These are phyloP conservation scores for Oligia strigilis DNA, from an alignment of 2,888 invertebrate species.

Conservation along the genomic window DNA sequence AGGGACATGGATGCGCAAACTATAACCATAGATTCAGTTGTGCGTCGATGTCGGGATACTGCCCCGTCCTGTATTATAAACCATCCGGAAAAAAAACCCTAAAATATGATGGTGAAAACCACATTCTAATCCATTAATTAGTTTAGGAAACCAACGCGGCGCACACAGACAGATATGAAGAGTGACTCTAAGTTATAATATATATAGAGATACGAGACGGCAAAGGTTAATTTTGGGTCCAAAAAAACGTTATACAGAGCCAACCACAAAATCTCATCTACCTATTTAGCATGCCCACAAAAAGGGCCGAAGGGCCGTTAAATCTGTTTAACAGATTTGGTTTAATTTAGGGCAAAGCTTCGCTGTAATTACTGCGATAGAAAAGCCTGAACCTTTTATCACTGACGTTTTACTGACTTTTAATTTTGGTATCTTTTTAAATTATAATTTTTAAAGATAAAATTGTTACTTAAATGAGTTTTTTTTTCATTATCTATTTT, in stretches of 20 bases:
- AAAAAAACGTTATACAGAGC: conserved; percentile 19
- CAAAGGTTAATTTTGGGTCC: conserved; percentile 9
- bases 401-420: conserved; percentile 23
- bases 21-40: no score
- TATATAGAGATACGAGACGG: background rate
- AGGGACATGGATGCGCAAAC: no score
- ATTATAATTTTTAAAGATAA: conserved; percentile 19
- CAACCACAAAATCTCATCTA: conserved; percentile 22
- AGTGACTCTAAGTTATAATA: background rate
- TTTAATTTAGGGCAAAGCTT: conserved; percentile 59
- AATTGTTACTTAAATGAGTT: background rate
- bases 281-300: conserved; percentile 47
- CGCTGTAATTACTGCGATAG: conserved; percentile 53
- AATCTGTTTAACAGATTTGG: conserved; percentile 56
- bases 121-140: background rate
- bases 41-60: no score
- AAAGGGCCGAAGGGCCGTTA: conserved; percentile 40
- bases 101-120: no score
- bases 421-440: conserved; percentile 16
- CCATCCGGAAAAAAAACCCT: no score
- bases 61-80: no score
- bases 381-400: conserved; percentile 15
- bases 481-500: background rate
- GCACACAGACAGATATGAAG: background rate
- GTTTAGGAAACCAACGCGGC: background rate